phyloP scores from a whole-genome alignment of 1,140 invertebrate species.

The Lepidurus packardi region DNA sequence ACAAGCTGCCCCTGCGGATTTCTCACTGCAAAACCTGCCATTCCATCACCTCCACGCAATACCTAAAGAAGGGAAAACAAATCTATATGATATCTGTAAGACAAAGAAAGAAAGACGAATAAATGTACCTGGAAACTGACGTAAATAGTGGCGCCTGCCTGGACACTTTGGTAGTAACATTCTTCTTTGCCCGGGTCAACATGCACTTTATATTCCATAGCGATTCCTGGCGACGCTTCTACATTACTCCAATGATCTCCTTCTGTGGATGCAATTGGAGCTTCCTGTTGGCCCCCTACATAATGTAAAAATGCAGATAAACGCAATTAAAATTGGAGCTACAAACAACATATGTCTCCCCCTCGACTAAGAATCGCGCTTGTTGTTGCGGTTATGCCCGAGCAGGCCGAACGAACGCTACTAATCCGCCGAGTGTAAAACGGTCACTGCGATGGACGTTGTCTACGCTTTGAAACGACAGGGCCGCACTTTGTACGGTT shows the following conservation, averaged over 20 bases:
- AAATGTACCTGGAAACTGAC: constrained; percentile 78
- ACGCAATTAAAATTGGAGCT: not conserved
- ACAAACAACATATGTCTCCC: not conserved
- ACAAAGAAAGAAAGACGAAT: constrained; percentile 48
- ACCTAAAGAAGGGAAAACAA: constrained; percentile 40
- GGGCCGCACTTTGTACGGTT: no score
- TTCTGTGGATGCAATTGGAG: not conserved
- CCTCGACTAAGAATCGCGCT: no score
- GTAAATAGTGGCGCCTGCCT: constrained; percentile 84
- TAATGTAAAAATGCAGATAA: not conserved
- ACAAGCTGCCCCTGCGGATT: constrained; percentile 76
- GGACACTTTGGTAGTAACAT: constrained; percentile 89
- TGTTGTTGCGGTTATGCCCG: no score
- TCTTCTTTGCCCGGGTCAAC: constrained; percentile 90
- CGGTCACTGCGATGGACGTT: no score
- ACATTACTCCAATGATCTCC: not conserved
- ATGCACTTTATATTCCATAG: constrained; percentile 91
- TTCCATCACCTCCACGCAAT: constrained; percentile 81
- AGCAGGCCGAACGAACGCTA: no score
- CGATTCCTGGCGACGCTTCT: constrained; percentile 75
- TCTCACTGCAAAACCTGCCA: constrained; percentile 83
- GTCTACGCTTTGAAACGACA: no score
- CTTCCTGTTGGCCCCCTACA: not conserved
- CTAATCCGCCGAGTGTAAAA: no score
- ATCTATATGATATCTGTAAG: not conserved